Base-by-base conservation (phyloP, 1,140 invertebrate genomes). In the Drosophila leontia region DNA sequence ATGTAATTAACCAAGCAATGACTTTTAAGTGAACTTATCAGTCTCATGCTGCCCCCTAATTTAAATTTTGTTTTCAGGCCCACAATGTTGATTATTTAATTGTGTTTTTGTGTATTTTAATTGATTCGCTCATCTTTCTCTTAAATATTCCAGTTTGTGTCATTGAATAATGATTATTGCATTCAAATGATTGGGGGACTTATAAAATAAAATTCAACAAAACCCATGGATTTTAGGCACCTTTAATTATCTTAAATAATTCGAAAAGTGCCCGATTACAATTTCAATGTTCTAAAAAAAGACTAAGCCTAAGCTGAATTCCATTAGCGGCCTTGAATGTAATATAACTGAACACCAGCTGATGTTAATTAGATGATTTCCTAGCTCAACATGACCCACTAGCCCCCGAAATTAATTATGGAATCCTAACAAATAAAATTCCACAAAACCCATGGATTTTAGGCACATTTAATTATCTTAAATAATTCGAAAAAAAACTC, bases 1-100 rank as follows among this genome's bases (percentile, higher is more conserved):
- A 61, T 57, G n/a, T 39, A 61, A 69, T 78, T 78, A 78, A 77
- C 29, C 42, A 78, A 44, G 23, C 75, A 78, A 69, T 78, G 75
- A 78, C 75, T 78, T 69, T 69, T 32, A 45, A 50, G 35, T 42
- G 55, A 37, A 71, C 26, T 70, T 26, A 58, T 58, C 69, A 45
- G 63, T 19, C 29, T 58, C 37, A 35, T 15, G 55, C 35, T 19
- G 26, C 17, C 11, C 35, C 26, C 45, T 34, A 37, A 72, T 70
- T 60, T 60, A n/a, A 41, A 72, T 50, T 15, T 59, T 32, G n/a
- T 12, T 60, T 50, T 50, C 19, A 39, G 35, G 12, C 50, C 11
- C 35, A 6, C 34, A 70, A 69, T 42, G 61, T 59, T 37, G 42
- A 48, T 57, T 58, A 19, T 48, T 71, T 48, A 37, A 64, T 64